A percentile compares a stretch with the other conserved stretches of the same genome.
Evolutionary conservation across 2,113 vertebrate genomes (phyloP).

Genomic region (Salvelinus sp.): DNA sequence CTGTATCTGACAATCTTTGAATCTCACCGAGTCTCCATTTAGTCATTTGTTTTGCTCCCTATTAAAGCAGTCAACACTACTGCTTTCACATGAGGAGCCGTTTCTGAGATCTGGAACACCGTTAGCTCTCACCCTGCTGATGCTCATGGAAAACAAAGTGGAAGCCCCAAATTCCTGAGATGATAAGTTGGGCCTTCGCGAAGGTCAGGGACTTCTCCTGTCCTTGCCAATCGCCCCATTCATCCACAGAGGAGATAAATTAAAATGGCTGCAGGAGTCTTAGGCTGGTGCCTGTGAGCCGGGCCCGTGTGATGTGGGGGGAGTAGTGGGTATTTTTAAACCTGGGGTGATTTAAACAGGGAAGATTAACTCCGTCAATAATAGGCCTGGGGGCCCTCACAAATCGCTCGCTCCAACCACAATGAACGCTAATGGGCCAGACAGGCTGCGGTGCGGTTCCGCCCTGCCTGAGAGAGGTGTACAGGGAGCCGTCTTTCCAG

Average conservation of each 20-base stretch:
- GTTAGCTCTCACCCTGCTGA: not conserved
- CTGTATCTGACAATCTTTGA: constrained; percentile 12
- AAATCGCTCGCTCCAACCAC: constrained; percentile 28
- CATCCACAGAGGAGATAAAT: not conserved
- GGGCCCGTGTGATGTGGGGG: not conserved
- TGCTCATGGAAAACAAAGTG: not conserved
- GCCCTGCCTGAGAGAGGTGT: not conserved
- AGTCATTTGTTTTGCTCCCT: not conserved
- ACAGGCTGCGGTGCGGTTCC: constrained; percentile 6
- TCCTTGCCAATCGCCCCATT: not conserved
- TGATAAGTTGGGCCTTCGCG: not conserved
- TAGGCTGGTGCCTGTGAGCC: not conserved
- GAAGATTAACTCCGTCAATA: constrained; percentile 32
- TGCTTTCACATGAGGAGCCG: not conserved
- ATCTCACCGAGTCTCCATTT: not conserved
- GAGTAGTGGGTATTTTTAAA: constrained; percentile 30
- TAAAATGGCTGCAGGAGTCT: not conserved
- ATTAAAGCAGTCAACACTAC: not conserved
- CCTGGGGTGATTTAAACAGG: constrained; percentile 33
- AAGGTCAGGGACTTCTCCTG: constrained; percentile 6
- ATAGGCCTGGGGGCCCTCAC: constrained; percentile 19
- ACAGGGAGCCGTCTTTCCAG: constrained; percentile 1
- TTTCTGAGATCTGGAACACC: not conserved
- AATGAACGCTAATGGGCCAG: constrained; percentile 30
- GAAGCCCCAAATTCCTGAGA: not conserved